phyloP scores from a whole-genome alignment of 2,113 vertebrate genomes.

The Eublepharis macularius region DNA sequence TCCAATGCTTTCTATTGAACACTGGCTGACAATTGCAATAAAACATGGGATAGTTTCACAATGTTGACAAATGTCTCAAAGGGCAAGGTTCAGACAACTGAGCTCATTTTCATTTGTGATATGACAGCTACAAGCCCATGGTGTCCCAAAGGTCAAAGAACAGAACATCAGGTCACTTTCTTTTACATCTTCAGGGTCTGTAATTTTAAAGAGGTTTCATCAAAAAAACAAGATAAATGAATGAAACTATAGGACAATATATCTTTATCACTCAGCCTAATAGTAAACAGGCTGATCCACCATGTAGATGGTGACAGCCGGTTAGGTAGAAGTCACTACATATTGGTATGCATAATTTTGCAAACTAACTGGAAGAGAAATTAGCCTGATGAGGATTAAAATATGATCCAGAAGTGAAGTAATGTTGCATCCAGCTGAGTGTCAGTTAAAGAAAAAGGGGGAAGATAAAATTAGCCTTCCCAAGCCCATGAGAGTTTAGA shows the following conservation, averaged over 20 bases:
- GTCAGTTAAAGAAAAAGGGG: too few species aligned
- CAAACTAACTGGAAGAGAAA: too few species aligned
- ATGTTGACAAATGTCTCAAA: neutral
- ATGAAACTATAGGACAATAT: slow-evolving; percentile 19
- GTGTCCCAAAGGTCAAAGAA: slow-evolving; percentile 10
- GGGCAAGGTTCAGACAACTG: neutral
- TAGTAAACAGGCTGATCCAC: too few species aligned
- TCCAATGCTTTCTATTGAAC: slow-evolving; percentile 29
- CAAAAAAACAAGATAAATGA: neutral
- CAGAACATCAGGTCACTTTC: neutral
- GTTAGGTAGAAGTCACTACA: too few species aligned
- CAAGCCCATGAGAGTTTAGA: too few species aligned
- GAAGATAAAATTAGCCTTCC: too few species aligned
- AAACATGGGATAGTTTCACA: neutral
- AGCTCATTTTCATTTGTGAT: slow-evolving; percentile 23
- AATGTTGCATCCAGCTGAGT: too few species aligned
- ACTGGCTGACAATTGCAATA: slow-evolving; percentile 22
- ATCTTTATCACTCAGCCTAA: neutral
- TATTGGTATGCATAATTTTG: too few species aligned
- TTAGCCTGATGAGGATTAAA: too few species aligned
- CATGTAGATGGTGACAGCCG: too few species aligned
- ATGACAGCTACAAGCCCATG: neutral
- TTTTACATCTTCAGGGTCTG: neutral
- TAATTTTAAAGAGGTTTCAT: neutral
- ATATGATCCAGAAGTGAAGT: too few species aligned